phyloP scores from a whole-genome alignment of 2,888 invertebrate species.

The Dryobotodes eremita region DNA sequence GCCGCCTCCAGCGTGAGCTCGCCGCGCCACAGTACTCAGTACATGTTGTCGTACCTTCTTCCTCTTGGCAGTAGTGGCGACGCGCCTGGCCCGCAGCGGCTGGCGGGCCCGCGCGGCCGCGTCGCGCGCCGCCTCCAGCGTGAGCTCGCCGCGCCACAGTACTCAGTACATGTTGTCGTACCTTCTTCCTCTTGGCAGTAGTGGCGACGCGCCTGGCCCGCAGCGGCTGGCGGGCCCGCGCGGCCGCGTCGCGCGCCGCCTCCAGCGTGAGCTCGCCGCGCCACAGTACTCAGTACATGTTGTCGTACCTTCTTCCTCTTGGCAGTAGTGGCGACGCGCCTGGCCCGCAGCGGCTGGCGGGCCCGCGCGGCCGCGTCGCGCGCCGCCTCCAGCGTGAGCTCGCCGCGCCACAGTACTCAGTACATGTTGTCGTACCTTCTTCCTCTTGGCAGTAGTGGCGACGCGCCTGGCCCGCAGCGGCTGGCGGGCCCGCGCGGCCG shows the following conservation, averaged over 20 bases:
- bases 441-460: not conserved
- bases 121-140: no score
- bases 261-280: no score
- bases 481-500: conserved; percentile 96
- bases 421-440: not conserved
- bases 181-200: not conserved
- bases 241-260: conserved; percentile 88
- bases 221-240: conserved; percentile 92
- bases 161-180: no score
- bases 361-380: not conserved
- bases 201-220: conserved; percentile 80
- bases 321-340: not conserved
- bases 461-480: conserved; percentile 95
- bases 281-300: no score
- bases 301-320: not conserved
- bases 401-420: no score
- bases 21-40: no score
- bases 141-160: no score
- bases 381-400: not conserved
- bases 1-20: not conserved
- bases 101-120: no score
- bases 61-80: no score
- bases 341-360: not conserved
- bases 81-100: no score
- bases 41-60: no score